Conservation (phyloP, 2,113 vertebrate species). For the Eclectus roratus region DNA sequence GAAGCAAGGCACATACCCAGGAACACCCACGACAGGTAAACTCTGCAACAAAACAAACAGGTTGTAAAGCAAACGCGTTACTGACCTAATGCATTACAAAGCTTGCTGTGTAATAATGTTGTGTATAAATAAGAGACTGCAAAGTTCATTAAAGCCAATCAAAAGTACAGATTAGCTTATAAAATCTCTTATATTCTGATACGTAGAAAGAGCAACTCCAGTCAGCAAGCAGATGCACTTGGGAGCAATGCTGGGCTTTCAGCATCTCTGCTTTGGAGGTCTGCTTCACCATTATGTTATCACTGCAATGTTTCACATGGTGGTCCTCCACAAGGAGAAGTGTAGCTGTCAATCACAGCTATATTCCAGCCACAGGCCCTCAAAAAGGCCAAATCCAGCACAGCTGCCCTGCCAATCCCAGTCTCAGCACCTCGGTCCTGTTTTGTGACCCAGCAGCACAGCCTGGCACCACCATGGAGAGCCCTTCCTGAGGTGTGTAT, state of each 20-base stretch:
- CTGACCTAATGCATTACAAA: not conserved
- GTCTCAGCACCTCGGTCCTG: not conserved
- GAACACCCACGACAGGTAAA: not conserved
- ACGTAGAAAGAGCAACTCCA: not conserved
- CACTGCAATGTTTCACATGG: not conserved
- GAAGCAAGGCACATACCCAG: not conserved
- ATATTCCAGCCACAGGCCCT: not conserved
- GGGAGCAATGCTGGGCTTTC: rapidly evolving
- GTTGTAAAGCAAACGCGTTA: not conserved
- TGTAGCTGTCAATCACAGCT: not conserved
- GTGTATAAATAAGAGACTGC: not conserved
- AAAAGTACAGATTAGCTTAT: constrained; percentile 33
- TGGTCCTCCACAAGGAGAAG: not conserved
- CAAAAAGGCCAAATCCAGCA: not conserved
- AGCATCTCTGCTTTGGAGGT: not conserved
- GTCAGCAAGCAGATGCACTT: not conserved
- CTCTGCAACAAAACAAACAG: constrained; percentile 25
- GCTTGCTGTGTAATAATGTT: not conserved
- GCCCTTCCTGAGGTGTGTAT: rapidly evolving
- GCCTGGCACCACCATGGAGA: rapidly evolving
- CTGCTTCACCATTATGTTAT: rapidly evolving
- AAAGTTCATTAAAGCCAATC: constrained; percentile 54
- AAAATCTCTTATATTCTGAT: not conserved
- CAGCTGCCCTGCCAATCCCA: not conserved
- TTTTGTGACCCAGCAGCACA: not conserved